Percentiles rank a stretch among this genome's conserved stretches.
These are phyloP conservation scores for Heliconius hortense DNA, from an alignment of 2,888 invertebrate genomes.

Conservation along the genomic window DNA sequence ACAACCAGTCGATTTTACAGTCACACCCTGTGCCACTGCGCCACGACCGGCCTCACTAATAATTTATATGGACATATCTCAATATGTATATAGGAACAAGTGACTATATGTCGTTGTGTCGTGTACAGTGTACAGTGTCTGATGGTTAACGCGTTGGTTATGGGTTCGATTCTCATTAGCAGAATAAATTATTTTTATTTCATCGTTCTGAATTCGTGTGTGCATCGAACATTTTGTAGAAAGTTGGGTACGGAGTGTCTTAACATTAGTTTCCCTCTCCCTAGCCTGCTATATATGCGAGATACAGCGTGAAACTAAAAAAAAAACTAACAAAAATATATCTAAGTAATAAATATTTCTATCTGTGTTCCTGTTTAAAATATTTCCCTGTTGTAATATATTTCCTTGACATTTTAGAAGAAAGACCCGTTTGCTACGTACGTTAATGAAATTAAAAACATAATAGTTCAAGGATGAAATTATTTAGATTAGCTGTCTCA, in stretches of 20 bases:
- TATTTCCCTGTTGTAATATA: background rate
- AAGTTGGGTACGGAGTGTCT: background rate
- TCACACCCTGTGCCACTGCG: too few relatives aligned
- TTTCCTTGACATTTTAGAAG: slow-evolving; percentile 21
- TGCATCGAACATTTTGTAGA: background rate
- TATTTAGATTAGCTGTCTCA: background rate
- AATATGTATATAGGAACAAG: too few relatives aligned
- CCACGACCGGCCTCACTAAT: too few relatives aligned
- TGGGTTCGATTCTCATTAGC: too few relatives aligned
- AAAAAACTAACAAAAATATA: background rate
- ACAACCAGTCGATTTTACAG: too few relatives aligned
- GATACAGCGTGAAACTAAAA: background rate
- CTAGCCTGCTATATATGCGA: background rate
- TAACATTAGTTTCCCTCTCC: background rate
- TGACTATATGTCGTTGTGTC: too few relatives aligned
- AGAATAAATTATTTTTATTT: too few relatives aligned
- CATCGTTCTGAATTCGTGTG: background rate
- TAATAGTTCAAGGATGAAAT: slow-evolving; percentile 5
- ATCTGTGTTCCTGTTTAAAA: background rate
- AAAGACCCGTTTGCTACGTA: background rate
- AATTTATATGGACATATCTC: too few relatives aligned
- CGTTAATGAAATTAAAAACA: background rate
- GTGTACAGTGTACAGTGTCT: too few relatives aligned
- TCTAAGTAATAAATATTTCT: background rate
- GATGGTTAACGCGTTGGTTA: too few relatives aligned